Evolutionary conservation across 2,797 vertebrate species (phyloP).

Genomic region (Craterocephalus amniculus): DNA sequence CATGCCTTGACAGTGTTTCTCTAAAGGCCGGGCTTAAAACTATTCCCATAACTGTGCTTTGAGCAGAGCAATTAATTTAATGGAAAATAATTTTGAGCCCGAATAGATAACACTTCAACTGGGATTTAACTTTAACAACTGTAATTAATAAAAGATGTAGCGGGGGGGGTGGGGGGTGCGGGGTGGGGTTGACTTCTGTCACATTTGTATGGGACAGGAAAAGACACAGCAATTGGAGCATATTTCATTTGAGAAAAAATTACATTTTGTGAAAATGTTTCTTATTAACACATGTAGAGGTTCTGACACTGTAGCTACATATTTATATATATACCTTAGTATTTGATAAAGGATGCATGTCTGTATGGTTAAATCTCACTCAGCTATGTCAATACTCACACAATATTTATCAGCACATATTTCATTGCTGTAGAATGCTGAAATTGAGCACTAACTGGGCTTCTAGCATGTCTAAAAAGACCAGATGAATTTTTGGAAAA

Average conservation of each 20-base stretch:
- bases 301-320: slow-evolving; percentile 13
- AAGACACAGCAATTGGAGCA: slow-evolving; percentile 6
- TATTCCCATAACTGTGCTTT: slow-evolving; percentile 64
- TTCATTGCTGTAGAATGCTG: slow-evolving; percentile 43
- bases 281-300: slow-evolving; percentile 36
- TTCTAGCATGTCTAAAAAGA: slow-evolving; percentile 63
- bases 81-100: slow-evolving; percentile 61
- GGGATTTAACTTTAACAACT: slow-evolving; percentile 71
- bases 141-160: slow-evolving; percentile 65
- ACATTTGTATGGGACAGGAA: slow-evolving; percentile 34
- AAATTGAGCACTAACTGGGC: slow-evolving; percentile 49
- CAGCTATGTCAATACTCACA: slow-evolving; percentile 50
- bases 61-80: slow-evolving; percentile 68
- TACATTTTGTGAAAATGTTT: slow-evolving; percentile 38
- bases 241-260: slow-evolving; percentile 38
- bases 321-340: no score
- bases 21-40: slow-evolving; percentile 56
- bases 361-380: slow-evolving; percentile 30
- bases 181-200: slow-evolving; percentile 27
- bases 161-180: no score
- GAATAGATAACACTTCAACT: slow-evolving; percentile 64
- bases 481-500: slow-evolving; percentile 79
- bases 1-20: slow-evolving; percentile 55
- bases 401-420: slow-evolving; percentile 57
- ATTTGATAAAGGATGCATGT: slow-evolving; percentile 28